Evolutionary conservation across 2,888 invertebrate species (phyloP).

Genomic region (Himalopsyche japonica): DNA sequence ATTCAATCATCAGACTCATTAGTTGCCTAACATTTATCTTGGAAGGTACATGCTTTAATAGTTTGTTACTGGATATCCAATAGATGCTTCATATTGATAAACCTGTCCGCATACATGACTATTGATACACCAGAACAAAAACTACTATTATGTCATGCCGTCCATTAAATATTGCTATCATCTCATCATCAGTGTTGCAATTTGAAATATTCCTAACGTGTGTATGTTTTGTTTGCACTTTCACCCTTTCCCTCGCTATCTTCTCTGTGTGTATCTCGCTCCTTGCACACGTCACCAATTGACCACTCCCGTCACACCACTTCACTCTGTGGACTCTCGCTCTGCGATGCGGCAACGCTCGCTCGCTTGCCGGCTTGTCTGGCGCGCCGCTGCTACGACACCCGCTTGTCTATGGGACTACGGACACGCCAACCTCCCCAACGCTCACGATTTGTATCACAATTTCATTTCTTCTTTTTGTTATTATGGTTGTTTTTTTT

Average conservation of each 20-base stretch:
- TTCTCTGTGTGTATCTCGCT: slow-evolving; percentile 25
- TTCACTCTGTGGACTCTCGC: neutral
- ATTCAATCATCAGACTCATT: neutral
- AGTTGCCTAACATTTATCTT: neutral
- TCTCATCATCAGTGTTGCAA: neutral
- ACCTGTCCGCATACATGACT: neutral
- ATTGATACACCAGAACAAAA: neutral
- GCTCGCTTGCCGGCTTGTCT: slow-evolving; percentile 19
- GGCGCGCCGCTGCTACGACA: slow-evolving; percentile 24
- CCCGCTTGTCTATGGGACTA: slow-evolving; percentile 28
- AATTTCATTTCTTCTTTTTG: slow-evolving; percentile 34
- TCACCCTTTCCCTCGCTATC: slow-evolving; percentile 23
- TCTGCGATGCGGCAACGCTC: slow-evolving; percentile 21
- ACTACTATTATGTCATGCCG: neutral
- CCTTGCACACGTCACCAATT: slow-evolving; percentile 20
- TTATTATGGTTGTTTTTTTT: neutral
- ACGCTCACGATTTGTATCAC: slow-evolving; percentile 38
- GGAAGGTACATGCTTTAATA: neutral
- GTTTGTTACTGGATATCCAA: neutral
- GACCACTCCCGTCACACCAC: slow-evolving; percentile 8
- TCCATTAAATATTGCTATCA: neutral
- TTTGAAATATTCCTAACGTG: slow-evolving; percentile 19
- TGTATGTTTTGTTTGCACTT: slow-evolving; percentile 31
- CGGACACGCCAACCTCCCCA: slow-evolving; percentile 7
- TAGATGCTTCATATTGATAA: neutral